Evolutionary conservation across 2,888 invertebrate species (phyloP).

Genomic region (Lasius platythorax): DNA sequence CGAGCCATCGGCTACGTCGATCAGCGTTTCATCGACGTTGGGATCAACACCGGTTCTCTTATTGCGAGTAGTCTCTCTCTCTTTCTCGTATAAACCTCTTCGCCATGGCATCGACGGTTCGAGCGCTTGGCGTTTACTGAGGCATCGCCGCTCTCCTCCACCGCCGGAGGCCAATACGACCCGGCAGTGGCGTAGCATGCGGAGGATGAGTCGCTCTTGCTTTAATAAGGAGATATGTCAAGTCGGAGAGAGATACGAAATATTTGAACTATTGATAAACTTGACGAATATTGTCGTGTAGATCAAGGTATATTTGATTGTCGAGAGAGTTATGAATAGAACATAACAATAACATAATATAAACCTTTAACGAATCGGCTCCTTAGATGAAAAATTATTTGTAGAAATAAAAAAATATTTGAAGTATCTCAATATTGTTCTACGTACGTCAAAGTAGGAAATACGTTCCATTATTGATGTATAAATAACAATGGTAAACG

Average conservation of each 20-base stretch:
- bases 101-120: slow-evolving; percentile 68
- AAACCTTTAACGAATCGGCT: not conserved
- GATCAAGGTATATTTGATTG: not conserved
- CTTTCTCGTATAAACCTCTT: slow-evolving; percentile 57
- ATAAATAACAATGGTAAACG: not conserved
- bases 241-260: not conserved
- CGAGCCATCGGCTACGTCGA: slow-evolving; percentile 23
- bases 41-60: slow-evolving; percentile 51
- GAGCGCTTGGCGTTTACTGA: slow-evolving; percentile 81
- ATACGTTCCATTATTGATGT: not conserved
- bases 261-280: not conserved
- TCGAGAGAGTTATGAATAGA: not conserved
- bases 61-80: slow-evolving; percentile 27
- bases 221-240: slow-evolving; percentile 10
- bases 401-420: not conserved
- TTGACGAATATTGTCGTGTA: not conserved
- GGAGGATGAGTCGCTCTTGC: slow-evolving; percentile 18
- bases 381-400: not conserved
- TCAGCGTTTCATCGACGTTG: slow-evolving; percentile 35
- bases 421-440: not conserved
- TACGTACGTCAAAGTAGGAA: not conserved
- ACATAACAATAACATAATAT: not conserved
- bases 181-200: slow-evolving; percentile 55
- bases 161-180: slow-evolving; percentile 58
- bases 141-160: slow-evolving; percentile 72